These are phyloP conservation scores for Vollenhovia emeryi DNA, from an alignment of 1,140 invertebrate genomes.

Conservation along the genomic window DNA sequence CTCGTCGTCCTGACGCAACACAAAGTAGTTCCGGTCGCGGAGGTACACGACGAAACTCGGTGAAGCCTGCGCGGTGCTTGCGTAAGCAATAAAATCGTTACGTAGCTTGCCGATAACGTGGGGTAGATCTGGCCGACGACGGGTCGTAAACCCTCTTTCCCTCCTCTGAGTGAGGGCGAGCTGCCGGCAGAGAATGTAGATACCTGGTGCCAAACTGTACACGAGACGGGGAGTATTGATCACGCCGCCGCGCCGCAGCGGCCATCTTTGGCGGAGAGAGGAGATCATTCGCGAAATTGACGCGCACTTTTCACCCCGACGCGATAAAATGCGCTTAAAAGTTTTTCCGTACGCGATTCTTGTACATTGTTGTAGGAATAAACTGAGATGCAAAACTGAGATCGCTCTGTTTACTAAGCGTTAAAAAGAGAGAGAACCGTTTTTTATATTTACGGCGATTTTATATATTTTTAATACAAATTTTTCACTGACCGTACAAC, in stretches of 20 bases:
- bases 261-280: constrained; percentile 50
- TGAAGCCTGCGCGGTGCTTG: constrained; percentile 7
- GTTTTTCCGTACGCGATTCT: not conserved
- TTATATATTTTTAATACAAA: not conserved
- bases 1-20: not conserved
- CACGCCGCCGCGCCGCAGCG: constrained; percentile 31
- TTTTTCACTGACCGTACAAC: not conserved
- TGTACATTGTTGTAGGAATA: not conserved
- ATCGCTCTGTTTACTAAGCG: too few relatives aligned
- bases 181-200: constrained; percentile 63
- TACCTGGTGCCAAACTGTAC: constrained; percentile 44
- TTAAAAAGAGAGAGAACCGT: not conserved
- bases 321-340: not conserved
- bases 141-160: constrained; percentile 48
- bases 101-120: constrained; percentile 29
- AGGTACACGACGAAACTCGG: not conserved
- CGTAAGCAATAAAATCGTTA: constrained; percentile 68
- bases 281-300: constrained; percentile 29
- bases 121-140: constrained; percentile 47
- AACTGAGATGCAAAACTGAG: not conserved
- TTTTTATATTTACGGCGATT: not conserved
- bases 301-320: constrained; percentile 1
- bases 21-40: not conserved
- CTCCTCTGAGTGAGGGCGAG: constrained; percentile 59
- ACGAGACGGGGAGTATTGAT: constrained; percentile 68